Evolutionary conservation across 2,113 vertebrate genomes (phyloP).

Genomic region (Melanerpes formicivorus): DNA sequence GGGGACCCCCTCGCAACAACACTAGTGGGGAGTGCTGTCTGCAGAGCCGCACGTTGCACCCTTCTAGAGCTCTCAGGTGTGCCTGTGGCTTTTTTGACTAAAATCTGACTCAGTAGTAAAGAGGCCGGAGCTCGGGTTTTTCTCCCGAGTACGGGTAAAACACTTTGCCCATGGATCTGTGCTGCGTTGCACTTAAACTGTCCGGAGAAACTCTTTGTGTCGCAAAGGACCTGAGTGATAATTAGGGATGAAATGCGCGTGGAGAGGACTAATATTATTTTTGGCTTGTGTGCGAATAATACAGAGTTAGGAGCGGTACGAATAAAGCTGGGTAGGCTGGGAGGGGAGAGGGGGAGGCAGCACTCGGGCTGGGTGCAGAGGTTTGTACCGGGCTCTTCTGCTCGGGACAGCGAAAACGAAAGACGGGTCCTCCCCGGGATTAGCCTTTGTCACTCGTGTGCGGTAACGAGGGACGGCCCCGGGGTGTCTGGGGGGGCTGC

Average conservation of each 20-base stretch:
- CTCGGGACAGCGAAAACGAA: not conserved
- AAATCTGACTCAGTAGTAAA: not conserved
- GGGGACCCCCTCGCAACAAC: not conserved
- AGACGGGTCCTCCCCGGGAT: not conserved
- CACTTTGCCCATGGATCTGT: not conserved
- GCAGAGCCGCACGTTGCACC: not conserved
- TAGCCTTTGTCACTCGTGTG: not conserved
- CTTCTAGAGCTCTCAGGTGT: not conserved
- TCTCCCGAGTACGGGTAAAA: not conserved
- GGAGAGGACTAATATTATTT: conserved; percentile 59
- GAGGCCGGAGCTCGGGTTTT: not conserved
- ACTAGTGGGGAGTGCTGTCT: not conserved
- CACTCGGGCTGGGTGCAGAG: accelerated
- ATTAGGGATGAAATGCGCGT: conserved; percentile 53
- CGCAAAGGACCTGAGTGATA: conserved; percentile 50
- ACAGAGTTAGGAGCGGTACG: not conserved
- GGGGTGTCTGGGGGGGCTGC: not conserved
- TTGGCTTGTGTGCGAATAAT: conserved; percentile 44
- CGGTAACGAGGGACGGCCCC: not conserved
- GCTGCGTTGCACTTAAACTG: not conserved
- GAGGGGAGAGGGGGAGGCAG: not conserved
- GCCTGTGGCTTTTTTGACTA: not conserved
- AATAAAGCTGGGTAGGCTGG: not conserved
- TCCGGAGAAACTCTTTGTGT: conserved; percentile 5
- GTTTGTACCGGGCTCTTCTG: not conserved